Conservation (phyloP, 1,140 invertebrate species). For the Drosophila neocordata region DNA sequence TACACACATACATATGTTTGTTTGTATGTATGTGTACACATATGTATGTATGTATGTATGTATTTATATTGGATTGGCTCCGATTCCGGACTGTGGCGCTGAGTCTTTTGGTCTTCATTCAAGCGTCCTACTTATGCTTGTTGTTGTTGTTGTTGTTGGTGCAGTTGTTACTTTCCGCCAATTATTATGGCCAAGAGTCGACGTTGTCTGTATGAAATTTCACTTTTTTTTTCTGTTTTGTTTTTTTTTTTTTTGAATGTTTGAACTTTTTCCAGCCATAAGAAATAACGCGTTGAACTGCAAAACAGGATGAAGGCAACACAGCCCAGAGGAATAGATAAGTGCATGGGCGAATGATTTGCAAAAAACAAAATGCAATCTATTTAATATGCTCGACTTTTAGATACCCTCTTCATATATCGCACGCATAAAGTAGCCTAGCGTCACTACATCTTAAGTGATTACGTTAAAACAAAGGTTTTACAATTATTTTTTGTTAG, state of each 20-base stretch:
- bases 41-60: too few species aligned
- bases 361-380: conserved; percentile 8
- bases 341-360: conserved; percentile 21
- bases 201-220: conserved; percentile 50
- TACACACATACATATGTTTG: too few species aligned
- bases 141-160: conserved; percentile 24
- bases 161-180: conserved; percentile 45
- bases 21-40: too few species aligned
- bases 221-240: conserved; percentile 43
- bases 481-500: too few species aligned
- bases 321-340: conserved; percentile 18
- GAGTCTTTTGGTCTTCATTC: conserved; percentile 43
- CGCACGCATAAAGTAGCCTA: too few species aligned
- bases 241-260: conserved; percentile 20
- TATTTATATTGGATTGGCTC: conserved; percentile 9
- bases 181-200: conserved; percentile 62
- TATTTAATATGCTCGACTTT: background rate
- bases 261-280: conserved; percentile 11
- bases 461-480: too few species aligned
- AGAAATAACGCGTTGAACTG: background rate
- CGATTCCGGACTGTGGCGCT: conserved; percentile 37
- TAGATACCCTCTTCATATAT: background rate
- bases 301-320: conserved; percentile 12
- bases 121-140: conserved; percentile 54
- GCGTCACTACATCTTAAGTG: too few species aligned